Percentiles rank a stretch among this genome's conserved stretches.
Evolutionary conservation across 2,888 invertebrate genomes (phyloP).

Genomic region (Loripinus fragilis): DNA sequence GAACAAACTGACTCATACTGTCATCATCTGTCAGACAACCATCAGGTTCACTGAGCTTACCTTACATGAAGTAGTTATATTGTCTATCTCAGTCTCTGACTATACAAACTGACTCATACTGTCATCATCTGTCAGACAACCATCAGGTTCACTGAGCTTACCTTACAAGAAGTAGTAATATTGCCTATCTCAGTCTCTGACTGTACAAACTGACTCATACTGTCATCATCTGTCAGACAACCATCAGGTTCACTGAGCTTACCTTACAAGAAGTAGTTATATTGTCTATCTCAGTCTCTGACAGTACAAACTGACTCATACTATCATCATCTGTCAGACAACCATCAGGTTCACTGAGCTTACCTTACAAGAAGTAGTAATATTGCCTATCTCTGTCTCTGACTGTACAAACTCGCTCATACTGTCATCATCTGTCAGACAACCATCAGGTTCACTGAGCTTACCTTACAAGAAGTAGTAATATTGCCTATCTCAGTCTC

Average conservation of each 20-base stretch:
- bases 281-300: conserved; percentile 38
- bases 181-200: conserved; percentile 38
- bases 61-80: conserved; percentile 41
- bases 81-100: conserved; percentile 38
- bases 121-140: conserved; percentile 25
- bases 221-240: conserved; percentile 26
- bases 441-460: no score
- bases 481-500: conserved; percentile 36
- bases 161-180: conserved; percentile 46
- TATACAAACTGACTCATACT: conserved; percentile 37
- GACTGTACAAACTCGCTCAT: conserved; percentile 41
- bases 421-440: no score
- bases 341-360: conserved; percentile 4
- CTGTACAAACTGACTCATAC: conserved; percentile 37
- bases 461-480: conserved; percentile 47
- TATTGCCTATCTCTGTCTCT: conserved; percentile 36
- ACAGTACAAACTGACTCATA: conserved; percentile 36
- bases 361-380: conserved; percentile 49
- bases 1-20: conserved; percentile 35
- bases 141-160: conserved; percentile 26
- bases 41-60: conserved; percentile 35
- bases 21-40: conserved; percentile 24
- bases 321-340: conserved; percentile 24
- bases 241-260: conserved; percentile 10
- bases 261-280: conserved; percentile 50